Evolutionary conservation across 2,888 invertebrate species (phyloP), one percentile per base, ranked within the genome.

Genomic region (Noctuana brunneofusca): DNA sequence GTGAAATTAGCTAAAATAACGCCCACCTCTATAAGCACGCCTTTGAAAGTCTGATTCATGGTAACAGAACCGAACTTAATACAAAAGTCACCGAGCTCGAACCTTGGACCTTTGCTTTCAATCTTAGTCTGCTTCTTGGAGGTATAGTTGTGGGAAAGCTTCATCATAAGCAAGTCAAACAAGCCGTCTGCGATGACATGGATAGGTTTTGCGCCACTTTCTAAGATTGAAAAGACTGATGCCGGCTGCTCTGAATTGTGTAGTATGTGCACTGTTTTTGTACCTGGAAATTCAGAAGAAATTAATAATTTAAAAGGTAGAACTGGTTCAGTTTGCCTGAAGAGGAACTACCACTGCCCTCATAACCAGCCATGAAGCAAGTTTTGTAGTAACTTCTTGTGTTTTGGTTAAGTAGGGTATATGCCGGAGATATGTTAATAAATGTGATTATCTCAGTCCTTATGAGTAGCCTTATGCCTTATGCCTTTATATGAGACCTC

Each of bases 181-280:
- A 98, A 92, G 1, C 96, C 96, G 78, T 98, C 98, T 0, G 98
- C 97, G 32, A 97, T 96, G 0, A 99, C 92, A 1, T 97, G 96
- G 30, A 97, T 96, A 65, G 96, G 95, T 79, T 97, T 97, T 11
- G 94, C 95, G 0, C 97, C 97, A 55, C 95, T 96, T 74, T 98
- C 98, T 6, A 98, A 91, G 27, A 98, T 94, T 8, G 98, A 96
- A 87, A 98, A 98, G 2, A 97, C 97, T 0, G 98, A 96, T 0
- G 97, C 98, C 0, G 98, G 98, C 78, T 97, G 97, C 80, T 99
- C 98, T 0, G 97, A 98, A 84, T 98, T 97, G 87, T 98, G 98
- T 8, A 99, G 92, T n/a, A 98, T 95, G 84, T 98, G 97, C 0
- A 98, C 96, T 0, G 96, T 96, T 74, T 96, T 94, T 65, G 96